Conservation (phyloP, 2,888 invertebrate genomes). For the Drosophila longiperda region DNA sequence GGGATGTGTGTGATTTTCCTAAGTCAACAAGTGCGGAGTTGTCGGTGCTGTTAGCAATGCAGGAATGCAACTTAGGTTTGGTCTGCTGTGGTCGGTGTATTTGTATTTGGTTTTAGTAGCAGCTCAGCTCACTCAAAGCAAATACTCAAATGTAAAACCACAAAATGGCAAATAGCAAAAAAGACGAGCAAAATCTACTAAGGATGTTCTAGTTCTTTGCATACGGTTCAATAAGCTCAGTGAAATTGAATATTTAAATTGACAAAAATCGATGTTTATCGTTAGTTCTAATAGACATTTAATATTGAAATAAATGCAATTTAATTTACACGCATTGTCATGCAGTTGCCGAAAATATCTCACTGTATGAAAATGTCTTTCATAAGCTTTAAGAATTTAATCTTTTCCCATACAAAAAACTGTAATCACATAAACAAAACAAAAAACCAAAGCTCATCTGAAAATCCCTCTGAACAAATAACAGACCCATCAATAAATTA, state of each 20-base stretch:
- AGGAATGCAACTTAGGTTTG: constrained; percentile 23
- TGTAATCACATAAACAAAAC: background rate
- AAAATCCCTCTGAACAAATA: constrained; percentile 21
- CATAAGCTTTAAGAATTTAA: background rate
- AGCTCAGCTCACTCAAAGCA: constrained; percentile 29
- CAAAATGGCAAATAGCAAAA: constrained; percentile 7
- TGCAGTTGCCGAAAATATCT: background rate
- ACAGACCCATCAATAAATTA: constrained; percentile 45
- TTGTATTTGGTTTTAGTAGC: constrained; percentile 14
- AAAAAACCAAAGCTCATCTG: constrained; percentile 1
- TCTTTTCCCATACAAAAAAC: background rate
- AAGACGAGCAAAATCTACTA: background rate
- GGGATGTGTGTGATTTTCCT: background rate
- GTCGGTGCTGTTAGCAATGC: constrained; percentile 18
- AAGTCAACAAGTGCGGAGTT: constrained; percentile 53
- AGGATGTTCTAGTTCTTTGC: background rate
- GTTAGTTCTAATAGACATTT: background rate
- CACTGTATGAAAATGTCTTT: background rate
- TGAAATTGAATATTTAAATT: background rate
- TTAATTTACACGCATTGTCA: background rate
- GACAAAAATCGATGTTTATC: background rate
- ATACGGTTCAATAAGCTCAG: background rate
- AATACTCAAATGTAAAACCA: constrained; percentile 17
- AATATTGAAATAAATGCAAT: background rate
- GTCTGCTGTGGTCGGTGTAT: constrained; percentile 6